Evolutionary conservation across 2,797 vertebrate genomes (phyloP), one percentile per base, ranked within the genome.

Genomic region (Chloroceryle inda): DNA sequence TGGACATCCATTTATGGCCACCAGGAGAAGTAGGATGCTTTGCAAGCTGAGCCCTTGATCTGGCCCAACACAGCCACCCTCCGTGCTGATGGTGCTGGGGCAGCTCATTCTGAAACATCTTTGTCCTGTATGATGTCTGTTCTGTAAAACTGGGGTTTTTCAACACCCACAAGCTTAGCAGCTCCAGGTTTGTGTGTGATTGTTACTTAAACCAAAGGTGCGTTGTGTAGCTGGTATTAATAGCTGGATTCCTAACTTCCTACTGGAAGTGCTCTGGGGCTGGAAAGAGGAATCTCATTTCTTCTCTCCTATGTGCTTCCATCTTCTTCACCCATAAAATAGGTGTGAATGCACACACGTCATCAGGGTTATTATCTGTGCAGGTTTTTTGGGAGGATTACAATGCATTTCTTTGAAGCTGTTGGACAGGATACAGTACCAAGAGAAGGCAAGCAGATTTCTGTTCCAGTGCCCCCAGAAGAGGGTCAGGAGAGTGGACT

Each of bases 1-100:
- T 96, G 90, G 56, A 85, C 61, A 85, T 58, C 92, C 92, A 74
- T 94, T 83, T 94, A 94, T 94, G 94, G 89, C 38, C 85, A 47
- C 47, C 0, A 1, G 21, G 94, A 61, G 82, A 40, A 83, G 61
- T 79, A 52, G 88, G 92, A 88, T 93, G 88, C 61, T 85, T 50
- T 11, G 6, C 59, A 56, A 80, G 75, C 72, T 5, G 63, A 89
- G 79, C 90, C 82, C 96, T 94, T 93, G 90, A 85, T 92, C 52
- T 93, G 72, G 19, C 82, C 78, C 88, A 85, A 1, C 1, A 0
- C 38, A 53, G 69, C 35, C 17, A 0, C 29, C 55, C 55, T 42
- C 55, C 62, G 59, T 56, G 58, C 77, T 87, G 40, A 4, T 49
- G 75, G 31, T 79, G 67, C 72, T 55, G 79, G 67, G 71, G 40